Evolutionary conservation across 2,113 vertebrate species (phyloP), one percentile per base, ranked within the genome.

Genomic region (Rattus rattus): DNA sequence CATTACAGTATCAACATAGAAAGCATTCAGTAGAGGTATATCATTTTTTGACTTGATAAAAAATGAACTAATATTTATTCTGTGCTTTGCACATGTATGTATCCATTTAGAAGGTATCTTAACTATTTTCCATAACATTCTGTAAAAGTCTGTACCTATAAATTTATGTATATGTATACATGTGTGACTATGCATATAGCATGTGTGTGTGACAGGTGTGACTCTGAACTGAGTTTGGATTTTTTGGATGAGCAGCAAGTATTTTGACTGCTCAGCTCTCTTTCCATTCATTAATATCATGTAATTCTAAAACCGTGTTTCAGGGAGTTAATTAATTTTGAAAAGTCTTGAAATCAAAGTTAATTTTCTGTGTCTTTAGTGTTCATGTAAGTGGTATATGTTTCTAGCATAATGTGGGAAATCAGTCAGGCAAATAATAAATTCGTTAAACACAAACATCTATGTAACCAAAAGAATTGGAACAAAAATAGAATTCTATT

Each of bases 251-350:
- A 65, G 14, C 13, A 85, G 59, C 14, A 85, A 65, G 28, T 65
- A 28, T 47, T 47, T 67, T 33, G 22, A 20, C 26, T 33, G 16
- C 16, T 9, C 0, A 63, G n/a, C 4, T 28, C 7, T 84, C 14
- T 47, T 2, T 65, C 83, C 9, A 67, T 61, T 4, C 26, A 19
- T 3, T 16, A 47, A 47, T 47, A 47, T 11, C 14, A 1, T 9
- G 4, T 24, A 61, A 39, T 61, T n/a, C 19, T 61, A 33, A 73
- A 90, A 88, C n/a, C 49, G 22, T 33, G 56, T 76, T 79, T 94
- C 65, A 9, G 30, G 28, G n/a, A 95, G 28, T 54, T 86, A 85
- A 81, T 76, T 90, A 90, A 79, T 83, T 97, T 85, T 72, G 49
- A 28, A 5, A 59, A 47, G 26, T 69, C 61, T 76, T 89, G 4